phyloP scores from a whole-genome alignment of 2,797 vertebrate species.

The Bradypodion pumilum region DNA sequence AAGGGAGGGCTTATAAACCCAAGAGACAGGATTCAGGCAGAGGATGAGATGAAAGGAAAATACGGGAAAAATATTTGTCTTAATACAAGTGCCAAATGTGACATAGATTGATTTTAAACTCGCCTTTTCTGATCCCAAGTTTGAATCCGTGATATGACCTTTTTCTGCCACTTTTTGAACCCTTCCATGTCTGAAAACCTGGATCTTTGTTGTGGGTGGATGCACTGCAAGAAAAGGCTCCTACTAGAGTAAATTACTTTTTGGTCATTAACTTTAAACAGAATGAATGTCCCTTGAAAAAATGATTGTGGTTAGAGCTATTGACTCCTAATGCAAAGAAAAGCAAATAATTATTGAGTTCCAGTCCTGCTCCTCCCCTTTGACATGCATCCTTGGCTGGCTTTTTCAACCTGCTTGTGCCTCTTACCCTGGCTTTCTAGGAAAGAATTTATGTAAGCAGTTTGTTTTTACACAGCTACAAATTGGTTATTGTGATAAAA shows the following conservation, averaged over 20 bases:
- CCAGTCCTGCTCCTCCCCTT: neutral
- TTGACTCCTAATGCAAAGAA: slow-evolving; percentile 5
- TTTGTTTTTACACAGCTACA: neutral
- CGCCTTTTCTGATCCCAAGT: neutral
- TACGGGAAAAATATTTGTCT: neutral
- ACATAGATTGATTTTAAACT: neutral
- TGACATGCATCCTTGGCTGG: slow-evolving; percentile 3
- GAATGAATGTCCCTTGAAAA: neutral
- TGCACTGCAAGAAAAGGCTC: neutral
- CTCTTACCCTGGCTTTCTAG: neutral
- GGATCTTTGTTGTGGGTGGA: neutral
- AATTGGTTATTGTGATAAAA: neutral
- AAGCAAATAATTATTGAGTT: neutral
- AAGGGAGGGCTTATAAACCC: slow-evolving; percentile 5
- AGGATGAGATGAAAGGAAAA: slow-evolving; percentile 13
- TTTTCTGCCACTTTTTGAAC: neutral
- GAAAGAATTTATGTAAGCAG: neutral
- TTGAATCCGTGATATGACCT: neutral
- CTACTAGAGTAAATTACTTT: neutral
- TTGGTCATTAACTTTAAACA: neutral
- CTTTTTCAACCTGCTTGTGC: neutral
- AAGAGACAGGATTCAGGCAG: neutral
- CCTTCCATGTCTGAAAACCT: neutral
- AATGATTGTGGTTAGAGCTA: neutral
- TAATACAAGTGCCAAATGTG: neutral